A percentile compares a stretch with the other conserved stretches of the same genome.
These are phyloP conservation scores for Bolborhynchus lineola DNA, from an alignment of 2,113 vertebrate genomes.

Conservation along the genomic window DNA sequence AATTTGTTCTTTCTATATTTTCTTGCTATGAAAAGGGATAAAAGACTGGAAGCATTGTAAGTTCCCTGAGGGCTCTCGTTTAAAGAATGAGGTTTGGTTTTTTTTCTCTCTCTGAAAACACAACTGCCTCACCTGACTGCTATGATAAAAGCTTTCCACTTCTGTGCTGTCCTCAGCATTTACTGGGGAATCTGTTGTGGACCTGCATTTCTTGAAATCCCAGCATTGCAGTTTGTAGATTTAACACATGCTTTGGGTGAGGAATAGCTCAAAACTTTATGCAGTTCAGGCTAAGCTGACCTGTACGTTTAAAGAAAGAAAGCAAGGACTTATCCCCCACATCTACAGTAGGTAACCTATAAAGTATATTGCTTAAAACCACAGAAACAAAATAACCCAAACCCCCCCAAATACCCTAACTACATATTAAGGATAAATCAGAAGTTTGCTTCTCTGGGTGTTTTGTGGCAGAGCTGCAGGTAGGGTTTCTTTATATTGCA, in stretches of 20 bases:
- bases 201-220: background rate
- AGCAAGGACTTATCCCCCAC: background rate
- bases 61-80: background rate
- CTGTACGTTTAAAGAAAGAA: background rate
- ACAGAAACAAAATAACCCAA: background rate
- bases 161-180: fast-evolving
- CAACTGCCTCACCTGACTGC: background rate
- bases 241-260: background rate
- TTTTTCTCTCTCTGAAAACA: background rate
- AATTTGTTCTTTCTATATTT: background rate
- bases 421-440: background rate
- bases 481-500: background rate
- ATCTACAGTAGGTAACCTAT: background rate
- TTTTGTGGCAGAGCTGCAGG: background rate
- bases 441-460: background rate
- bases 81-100: background rate
- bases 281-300: background rate
- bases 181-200: background rate
- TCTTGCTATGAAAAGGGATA: background rate
- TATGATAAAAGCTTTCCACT: background rate
- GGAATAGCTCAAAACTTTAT: background rate
- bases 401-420: background rate
- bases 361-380: background rate
- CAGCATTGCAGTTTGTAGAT: background rate
- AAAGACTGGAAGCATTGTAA: background rate